Base-by-base conservation (phyloP, 2,113 vertebrate species). In the Semnornis frantzii region DNA sequence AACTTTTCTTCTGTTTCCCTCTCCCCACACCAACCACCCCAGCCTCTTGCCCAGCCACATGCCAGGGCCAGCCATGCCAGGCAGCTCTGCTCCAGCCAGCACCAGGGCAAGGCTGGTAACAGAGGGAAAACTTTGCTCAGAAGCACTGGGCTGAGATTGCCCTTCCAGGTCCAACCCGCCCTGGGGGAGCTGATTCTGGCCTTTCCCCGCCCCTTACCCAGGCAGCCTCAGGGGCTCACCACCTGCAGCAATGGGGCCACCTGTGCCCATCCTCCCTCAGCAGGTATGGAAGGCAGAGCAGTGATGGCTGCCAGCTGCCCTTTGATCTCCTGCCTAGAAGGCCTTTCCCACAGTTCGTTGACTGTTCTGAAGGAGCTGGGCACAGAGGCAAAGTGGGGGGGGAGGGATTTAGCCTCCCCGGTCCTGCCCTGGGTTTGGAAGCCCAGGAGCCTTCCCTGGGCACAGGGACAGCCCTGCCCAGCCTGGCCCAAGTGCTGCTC, bases 221-320 rank as follows among this genome's bases (percentile, higher is more conserved):
- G 21, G 15, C 82, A 57, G 64, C 37, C n/a, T 21, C 62, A 4
- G 19, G 85, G 88, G 72, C 37, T 8, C 2, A 11, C 73, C 76
- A 23, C 71, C 54, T 0, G 4, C 39, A 13, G 6, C 58, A 4
- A 27, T 0, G 28, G 44, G 57, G 75, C 84, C 63, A 80, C 54
- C 55, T n/a, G 1, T 1, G 0, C 0, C 66, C 13, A 0, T 1
- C 1, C 4, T 1, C 75, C 85, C 71, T 7, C 82, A 3, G 17
- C 3, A 4, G 14, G 3, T 4, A 8, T 57, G 73, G 64, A 37
- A 64, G 54, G 91, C 50, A 9, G 33, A 62, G 91, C 76, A 83
- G 73, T 24, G 62, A 28, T 0, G 48, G 24, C 81, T 10, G 34
- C 70, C 91, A 83, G 91, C 72, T 63, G 57, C 3, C 2, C 10